A percentile compares a stretch with the other conserved stretches of the same genome.
These are phyloP conservation scores for Caenorhabditis sp. DNA, from an alignment of 2,888 invertebrate genomes.

Conservation along the genomic window DNA sequence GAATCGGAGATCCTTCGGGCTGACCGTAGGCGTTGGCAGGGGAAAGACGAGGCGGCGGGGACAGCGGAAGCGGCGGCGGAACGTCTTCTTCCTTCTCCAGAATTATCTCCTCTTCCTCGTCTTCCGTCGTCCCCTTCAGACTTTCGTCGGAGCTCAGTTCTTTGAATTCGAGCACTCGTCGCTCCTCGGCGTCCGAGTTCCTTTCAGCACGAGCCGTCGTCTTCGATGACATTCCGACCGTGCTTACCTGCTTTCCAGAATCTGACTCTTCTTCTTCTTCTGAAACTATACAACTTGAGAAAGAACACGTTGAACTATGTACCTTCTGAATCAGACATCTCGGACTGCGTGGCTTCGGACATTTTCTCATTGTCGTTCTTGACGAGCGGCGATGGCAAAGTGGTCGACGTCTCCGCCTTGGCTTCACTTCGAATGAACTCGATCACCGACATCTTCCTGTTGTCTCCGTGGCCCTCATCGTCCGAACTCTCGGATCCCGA, in stretches of 20 bases:
- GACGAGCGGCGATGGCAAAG: constrained; percentile 1
- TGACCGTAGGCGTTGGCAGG: constrained; percentile 7
- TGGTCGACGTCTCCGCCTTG: constrained; percentile 22
- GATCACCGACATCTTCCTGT: constrained; percentile 50
- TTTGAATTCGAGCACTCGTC: neutral
- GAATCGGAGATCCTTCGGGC: constrained; percentile 35
- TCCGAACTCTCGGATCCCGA: constrained; percentile 31
- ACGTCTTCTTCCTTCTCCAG: constrained; percentile 9
- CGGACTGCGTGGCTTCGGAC: constrained; percentile 46
- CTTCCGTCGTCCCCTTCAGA: constrained; percentile 27
- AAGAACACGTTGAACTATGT: neutral
- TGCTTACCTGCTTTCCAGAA: constrained; percentile 9
- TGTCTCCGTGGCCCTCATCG: constrained; percentile 15
- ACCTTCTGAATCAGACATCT: constrained; percentile 47
- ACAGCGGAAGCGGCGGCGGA: constrained; percentile 47
- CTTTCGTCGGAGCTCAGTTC: constrained; percentile 36
- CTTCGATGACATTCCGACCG: constrained; percentile 43
- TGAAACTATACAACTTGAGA: neutral
- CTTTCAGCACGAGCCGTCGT: constrained; percentile 47
- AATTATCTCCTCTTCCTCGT: constrained; percentile 28
- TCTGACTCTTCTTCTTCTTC: constrained; percentile 23
- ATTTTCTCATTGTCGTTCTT: constrained; percentile 27
- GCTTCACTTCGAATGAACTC: constrained; percentile 51
- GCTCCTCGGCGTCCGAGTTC: constrained; percentile 24
- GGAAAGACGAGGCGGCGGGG: constrained; percentile 28